A percentile compares a stretch with the other conserved stretches of the same genome.
Evolutionary conservation across 1,140 invertebrate species (phyloP).

Genomic region (Harlomillsia oculata): DNA sequence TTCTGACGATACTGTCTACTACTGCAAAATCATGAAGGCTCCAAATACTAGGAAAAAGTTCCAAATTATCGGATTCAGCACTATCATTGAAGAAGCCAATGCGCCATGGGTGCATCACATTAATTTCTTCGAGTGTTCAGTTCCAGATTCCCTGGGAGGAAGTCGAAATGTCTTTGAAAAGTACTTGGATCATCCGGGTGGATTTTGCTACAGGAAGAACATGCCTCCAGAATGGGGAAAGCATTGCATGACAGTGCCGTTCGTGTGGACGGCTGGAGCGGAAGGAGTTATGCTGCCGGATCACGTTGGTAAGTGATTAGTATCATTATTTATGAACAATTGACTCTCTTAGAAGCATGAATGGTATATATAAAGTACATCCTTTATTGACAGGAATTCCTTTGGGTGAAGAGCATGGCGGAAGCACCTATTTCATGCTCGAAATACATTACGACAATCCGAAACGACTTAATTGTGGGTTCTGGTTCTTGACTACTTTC

Average conservation of each 20-base stretch:
- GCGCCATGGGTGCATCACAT: slow-evolving; percentile 64
- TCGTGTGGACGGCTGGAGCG: slow-evolving; percentile 70
- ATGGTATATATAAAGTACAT: too few relatives aligned
- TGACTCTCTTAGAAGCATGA: too few relatives aligned
- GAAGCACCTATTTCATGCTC: slow-evolving; percentile 72
- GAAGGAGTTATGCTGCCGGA: slow-evolving; percentile 58
- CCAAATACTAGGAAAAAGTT: slow-evolving; percentile 58
- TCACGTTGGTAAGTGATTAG: too few relatives aligned
- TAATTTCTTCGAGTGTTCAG: slow-evolving; percentile 69
- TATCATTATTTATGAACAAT: too few relatives aligned
- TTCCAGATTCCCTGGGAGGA: slow-evolving; percentile 25
- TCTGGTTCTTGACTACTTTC: too few relatives aligned
- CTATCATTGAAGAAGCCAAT: slow-evolving; percentile 36
- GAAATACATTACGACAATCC: slow-evolving; percentile 82
- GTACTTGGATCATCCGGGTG: slow-evolving; percentile 56
- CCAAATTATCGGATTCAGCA: slow-evolving; percentile 59
- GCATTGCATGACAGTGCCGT: slow-evolving; percentile 63
- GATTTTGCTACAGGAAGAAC: slow-evolving; percentile 53
- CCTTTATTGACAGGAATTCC: too few relatives aligned
- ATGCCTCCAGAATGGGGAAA: slow-evolving; percentile 62
- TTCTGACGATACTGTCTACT: slow-evolving; percentile 53
- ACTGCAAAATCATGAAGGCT: slow-evolving; percentile 77
- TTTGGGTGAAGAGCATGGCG: slow-evolving; percentile 54
- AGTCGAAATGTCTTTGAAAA: slow-evolving; percentile 43
- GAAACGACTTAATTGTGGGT: slow-evolving; percentile 37